Percentiles rank a stretch among this genome's conserved stretches.
These are phyloP conservation scores for Osmoderma eremita DNA, from an alignment of 2,888 invertebrate genomes.

Conservation along the genomic window DNA sequence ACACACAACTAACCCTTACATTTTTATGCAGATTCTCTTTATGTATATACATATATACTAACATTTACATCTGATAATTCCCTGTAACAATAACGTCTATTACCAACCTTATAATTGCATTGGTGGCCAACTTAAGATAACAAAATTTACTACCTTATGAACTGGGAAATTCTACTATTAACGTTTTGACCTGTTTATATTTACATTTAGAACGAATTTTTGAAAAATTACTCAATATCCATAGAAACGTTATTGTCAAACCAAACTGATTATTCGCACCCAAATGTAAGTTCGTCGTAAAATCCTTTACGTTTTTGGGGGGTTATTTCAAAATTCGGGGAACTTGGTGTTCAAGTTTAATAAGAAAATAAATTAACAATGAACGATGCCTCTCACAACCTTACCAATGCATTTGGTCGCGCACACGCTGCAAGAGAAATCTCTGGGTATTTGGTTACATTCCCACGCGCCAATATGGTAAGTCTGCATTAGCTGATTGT, in stretches of 20 bases:
- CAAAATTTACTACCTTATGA: no score
- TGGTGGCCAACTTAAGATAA: no score
- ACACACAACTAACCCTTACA: no score
- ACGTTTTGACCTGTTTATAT: no score
- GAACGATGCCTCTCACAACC: slow-evolving; percentile 40
- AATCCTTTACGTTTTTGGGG: slow-evolving; percentile 1
- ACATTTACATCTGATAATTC: no score
- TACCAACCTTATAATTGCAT: no score
- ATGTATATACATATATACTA: no score
- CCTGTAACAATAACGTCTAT: no score
- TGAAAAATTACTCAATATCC: background rate
- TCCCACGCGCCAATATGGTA: slow-evolving; percentile 44
- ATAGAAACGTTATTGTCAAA: slow-evolving; percentile 20
- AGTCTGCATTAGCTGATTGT: background rate
- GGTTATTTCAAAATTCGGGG: slow-evolving; percentile 33
- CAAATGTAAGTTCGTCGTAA: slow-evolving; percentile 4
- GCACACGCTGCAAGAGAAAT: slow-evolving; percentile 39
- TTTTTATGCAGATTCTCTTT: no score
- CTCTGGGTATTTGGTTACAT: slow-evolving; percentile 38
- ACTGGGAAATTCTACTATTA: no score
- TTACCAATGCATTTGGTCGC: slow-evolving; percentile 42
- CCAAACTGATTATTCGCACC: background rate
- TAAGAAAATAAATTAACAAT: slow-evolving; percentile 1
- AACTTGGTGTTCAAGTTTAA: background rate
- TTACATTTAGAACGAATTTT: no score